Percentiles rank a stretch among this genome's conserved stretches.
Conservation (phyloP, 2,113 vertebrate genomes). For the Forbesichthys agassizii region DNA sequence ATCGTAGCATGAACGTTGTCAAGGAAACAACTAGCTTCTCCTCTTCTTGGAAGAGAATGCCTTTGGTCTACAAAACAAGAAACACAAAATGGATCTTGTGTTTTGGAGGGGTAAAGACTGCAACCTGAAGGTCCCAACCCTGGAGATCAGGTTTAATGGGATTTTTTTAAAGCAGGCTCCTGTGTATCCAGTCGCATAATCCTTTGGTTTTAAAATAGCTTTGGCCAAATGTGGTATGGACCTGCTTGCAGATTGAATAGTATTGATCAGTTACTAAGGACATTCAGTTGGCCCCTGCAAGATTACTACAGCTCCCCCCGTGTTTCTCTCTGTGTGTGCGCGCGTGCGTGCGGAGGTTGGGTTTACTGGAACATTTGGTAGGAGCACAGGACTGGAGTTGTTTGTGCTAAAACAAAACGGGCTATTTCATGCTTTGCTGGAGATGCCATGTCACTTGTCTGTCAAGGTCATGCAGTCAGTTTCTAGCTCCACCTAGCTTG, state of each 20-base stretch:
- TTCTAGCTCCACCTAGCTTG: conserved; percentile 15
- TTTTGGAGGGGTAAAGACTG: background rate
- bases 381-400: conserved; percentile 61
- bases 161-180: conserved; percentile 41
- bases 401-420: conserved; percentile 63
- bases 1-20: conserved; percentile 56
- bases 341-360: conserved; percentile 3
- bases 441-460: conserved; percentile 55
- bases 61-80: conserved; percentile 34
- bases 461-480: conserved; percentile 34
- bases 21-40: conserved; percentile 46
- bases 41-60: conserved; percentile 22
- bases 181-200: conserved; percentile 29
- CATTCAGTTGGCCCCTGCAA: conserved; percentile 37
- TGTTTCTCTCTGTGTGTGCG: background rate
- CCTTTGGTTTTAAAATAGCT: conserved; percentile 50
- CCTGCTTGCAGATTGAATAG: conserved; percentile 63
- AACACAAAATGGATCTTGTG: conserved; percentile 15
- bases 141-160: conserved; percentile 16
- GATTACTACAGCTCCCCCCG: conserved; percentile 21
- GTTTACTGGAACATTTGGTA: conserved; percentile 21
- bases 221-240: conserved; percentile 26
- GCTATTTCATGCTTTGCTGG: conserved; percentile 68
- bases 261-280: conserved; percentile 69
- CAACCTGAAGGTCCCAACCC: background rate